Evolutionary conservation across 1,140 invertebrate genomes (phyloP), one percentile per base, ranked within the genome.

Genomic region (Cherax destructor): DNA sequence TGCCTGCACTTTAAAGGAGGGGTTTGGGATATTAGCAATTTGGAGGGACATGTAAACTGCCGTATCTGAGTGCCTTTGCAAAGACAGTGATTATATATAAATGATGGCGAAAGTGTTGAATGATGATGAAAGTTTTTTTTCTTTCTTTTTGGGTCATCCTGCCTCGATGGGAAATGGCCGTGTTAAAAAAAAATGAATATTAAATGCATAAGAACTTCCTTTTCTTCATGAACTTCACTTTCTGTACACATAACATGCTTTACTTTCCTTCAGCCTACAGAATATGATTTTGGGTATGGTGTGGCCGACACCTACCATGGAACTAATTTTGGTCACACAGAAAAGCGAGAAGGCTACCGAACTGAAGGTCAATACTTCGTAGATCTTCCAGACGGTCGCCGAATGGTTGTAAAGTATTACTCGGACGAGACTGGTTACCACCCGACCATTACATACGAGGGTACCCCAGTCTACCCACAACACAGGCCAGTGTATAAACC

Each of bases 301-400:
- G 92, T 93, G 56, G 83, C 86, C 11, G 93, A 93, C 83, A 76
- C 77, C 59, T 77, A 91, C 49, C 89, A 88, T 9, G 93, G 93
- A 11, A 93, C 88, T n/a, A 89, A 93, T 61, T 94, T 92, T 84
- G 93, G 93, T 3, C 93, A 94, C 92, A 86, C 85, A 13, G 93
- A 94, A 80, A 69, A 87, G 16, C 81, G 92, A n/a, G 79, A 88
- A 5, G 93, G 93, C 69, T 85, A 91, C 52, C 24, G 87, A 50
- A 93, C 93, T 0, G 92, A 90, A 83, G 93, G 93, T 1, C 77
- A 90, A 18, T 94, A 94, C 89, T 93, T 93, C 74, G 93, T 93
- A 18, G 90, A 91, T 18, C 89, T 93, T 5, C 93, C 93, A 5
- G 93, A 94, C 74, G 93, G 93, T 18, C 89, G 93, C 59, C 52